phyloP scores from a whole-genome alignment of 2,113 vertebrate genomes.

The Seriola rivoliana region DNA sequence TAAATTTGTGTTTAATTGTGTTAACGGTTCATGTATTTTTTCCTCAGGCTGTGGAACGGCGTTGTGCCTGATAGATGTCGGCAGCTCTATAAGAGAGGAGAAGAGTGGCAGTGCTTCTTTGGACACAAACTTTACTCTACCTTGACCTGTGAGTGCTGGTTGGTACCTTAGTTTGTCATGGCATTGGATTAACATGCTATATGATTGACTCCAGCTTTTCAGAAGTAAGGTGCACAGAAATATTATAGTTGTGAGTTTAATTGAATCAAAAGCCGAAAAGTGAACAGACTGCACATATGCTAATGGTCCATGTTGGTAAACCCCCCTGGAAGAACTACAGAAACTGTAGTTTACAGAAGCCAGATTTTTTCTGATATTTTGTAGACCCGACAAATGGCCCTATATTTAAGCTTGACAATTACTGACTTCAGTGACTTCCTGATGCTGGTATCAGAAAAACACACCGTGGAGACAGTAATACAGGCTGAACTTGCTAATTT shows the following conservation, averaged over 20 bases:
- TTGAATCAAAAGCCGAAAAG: background rate
- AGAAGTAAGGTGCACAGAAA: constrained; percentile 15
- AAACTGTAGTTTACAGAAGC: no score
- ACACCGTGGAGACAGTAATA: background rate
- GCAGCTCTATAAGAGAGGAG: constrained; percentile 85
- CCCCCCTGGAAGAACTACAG: background rate
- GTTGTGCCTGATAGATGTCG: constrained; percentile 86
- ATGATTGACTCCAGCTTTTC: background rate
- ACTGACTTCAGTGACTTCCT: background rate
- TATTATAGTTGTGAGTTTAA: background rate
- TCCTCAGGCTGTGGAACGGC: constrained; percentile 86
- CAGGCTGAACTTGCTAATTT: background rate
- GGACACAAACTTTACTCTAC: constrained; percentile 86
- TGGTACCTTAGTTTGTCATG: background rate
- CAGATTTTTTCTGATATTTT: background rate
- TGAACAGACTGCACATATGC: background rate
- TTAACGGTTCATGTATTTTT: constrained; percentile 25
- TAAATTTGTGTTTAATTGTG: background rate
- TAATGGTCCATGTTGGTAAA: background rate
- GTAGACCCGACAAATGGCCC: background rate
- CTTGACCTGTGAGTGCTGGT: constrained; percentile 83
- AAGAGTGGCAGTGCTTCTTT: constrained; percentile 90
- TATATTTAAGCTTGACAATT: background rate
- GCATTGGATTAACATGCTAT: background rate
- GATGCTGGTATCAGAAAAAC: background rate